A percentile compares a stretch with the other conserved stretches of the same genome.
phyloP scores from a whole-genome alignment of 2,113 vertebrate species.

The Jaculus jaculus region DNA sequence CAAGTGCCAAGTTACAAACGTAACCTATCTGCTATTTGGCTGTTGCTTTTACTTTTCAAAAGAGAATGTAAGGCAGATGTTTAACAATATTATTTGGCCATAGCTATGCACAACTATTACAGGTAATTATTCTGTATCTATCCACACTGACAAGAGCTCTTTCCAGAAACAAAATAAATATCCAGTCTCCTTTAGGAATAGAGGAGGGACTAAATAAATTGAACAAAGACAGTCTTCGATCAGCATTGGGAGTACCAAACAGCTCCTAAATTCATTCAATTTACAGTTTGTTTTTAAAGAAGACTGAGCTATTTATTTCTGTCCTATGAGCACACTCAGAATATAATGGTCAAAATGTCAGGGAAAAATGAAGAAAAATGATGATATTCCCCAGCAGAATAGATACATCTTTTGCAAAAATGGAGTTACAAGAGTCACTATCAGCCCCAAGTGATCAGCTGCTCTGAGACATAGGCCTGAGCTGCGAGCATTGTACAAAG shows the following conservation, averaged over 20 bases:
- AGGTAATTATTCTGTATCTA: conserved; percentile 52
- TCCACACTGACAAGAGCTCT: conserved; percentile 23
- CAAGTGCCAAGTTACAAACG: not conserved
- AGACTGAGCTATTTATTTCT: conserved; percentile 77
- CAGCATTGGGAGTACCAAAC: not conserved
- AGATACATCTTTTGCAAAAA: conserved; percentile 71
- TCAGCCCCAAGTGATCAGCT: conserved; percentile 32
- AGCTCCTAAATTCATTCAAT: conserved; percentile 75
- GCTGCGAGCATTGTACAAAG: conserved; percentile 14
- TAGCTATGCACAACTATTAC: conserved; percentile 46
- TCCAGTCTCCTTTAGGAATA: conserved; percentile 48
- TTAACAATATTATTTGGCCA: not conserved
- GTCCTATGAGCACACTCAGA: conserved; percentile 69
- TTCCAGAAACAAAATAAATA: conserved; percentile 64
- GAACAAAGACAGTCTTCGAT: conserved; percentile 1
- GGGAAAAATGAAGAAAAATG: conserved; percentile 71
- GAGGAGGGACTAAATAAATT: conserved; percentile 55
- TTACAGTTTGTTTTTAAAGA: conserved; percentile 66
- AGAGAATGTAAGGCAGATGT: not conserved
- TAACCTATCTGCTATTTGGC: not conserved
- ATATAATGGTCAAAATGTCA: conserved; percentile 78
- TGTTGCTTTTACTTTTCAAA: conserved; percentile 33
- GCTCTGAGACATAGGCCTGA: not conserved
- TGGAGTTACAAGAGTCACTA: conserved; percentile 56
- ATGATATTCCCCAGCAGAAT: conserved; percentile 68